A percentile compares a stretch with the other conserved stretches of the same genome.
Conservation (phyloP, 2,888 invertebrate genomes). For the Hydropsyche betteni region DNA sequence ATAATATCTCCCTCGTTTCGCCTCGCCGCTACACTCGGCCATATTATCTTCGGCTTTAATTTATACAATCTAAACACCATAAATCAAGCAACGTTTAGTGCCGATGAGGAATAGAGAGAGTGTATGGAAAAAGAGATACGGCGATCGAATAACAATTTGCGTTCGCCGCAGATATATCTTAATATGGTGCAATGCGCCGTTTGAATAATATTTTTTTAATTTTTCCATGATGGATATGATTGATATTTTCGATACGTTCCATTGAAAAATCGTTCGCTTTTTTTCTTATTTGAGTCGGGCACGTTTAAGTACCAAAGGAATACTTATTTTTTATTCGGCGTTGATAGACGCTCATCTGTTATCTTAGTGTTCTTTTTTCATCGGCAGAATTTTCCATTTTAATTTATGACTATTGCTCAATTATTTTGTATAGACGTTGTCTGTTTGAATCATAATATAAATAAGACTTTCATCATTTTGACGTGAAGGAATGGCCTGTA, state of each 20-base stretch:
- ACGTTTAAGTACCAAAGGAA: neutral
- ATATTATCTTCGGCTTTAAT: slow-evolving; percentile 20
- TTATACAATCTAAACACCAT: slow-evolving; percentile 24
- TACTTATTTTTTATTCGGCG: slow-evolving; percentile 9
- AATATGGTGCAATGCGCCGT: slow-evolving; percentile 27
- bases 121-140: neutral
- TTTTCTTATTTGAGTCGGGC: neutral
- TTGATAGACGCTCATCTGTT: neutral
- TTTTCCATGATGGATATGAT: slow-evolving; percentile 14
- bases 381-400: neutral
- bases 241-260: neutral
- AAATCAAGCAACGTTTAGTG: slow-evolving; percentile 20
- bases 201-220: slow-evolving; percentile 27
- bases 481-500: too few species aligned
- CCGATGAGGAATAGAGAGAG: too few species aligned
- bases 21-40: neutral
- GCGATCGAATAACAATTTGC: slow-evolving; percentile 23
- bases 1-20: slow-evolving; percentile 8
- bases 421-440: neutral
- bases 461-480: too few species aligned
- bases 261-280: slow-evolving; percentile 12
- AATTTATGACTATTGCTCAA: slow-evolving; percentile 17
- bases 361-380: neutral
- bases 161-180: slow-evolving; percentile 24
- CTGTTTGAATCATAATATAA: too few species aligned